Conservation (phyloP, 2,888 invertebrate species). For the Halictus ligatus region DNA sequence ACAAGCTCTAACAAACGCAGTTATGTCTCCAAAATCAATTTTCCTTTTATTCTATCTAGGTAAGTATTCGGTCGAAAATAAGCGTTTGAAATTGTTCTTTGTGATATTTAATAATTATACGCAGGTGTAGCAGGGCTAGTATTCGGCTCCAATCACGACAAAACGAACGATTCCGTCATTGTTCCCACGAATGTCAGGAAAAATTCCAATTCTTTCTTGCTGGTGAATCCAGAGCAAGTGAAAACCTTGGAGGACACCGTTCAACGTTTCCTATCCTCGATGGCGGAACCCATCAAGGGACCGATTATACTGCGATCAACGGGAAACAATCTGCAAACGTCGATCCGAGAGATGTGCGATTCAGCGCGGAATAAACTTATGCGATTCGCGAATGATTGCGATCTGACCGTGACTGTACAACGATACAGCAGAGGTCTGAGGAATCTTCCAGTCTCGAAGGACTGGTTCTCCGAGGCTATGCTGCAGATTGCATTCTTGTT, state of each 20-base stretch:
- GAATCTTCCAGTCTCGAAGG: slow-evolving; percentile 33
- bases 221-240: slow-evolving; percentile 54
- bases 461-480: slow-evolving; percentile 58
- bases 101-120: neutral
- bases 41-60: slow-evolving; percentile 37
- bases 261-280: slow-evolving; percentile 44
- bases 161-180: neutral
- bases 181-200: neutral
- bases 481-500: slow-evolving; percentile 52
- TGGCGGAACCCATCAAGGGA: slow-evolving; percentile 28
- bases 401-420: slow-evolving; percentile 29
- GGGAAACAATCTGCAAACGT: slow-evolving; percentile 16
- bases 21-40: slow-evolving; percentile 45
- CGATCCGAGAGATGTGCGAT: slow-evolving; percentile 48
- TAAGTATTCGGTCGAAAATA: slow-evolving; percentile 36
- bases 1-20: neutral
- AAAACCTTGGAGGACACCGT: slow-evolving; percentile 49
- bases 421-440: slow-evolving; percentile 12
- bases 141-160: neutral
- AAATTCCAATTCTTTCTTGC: slow-evolving; percentile 10
- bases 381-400: slow-evolving; percentile 45
- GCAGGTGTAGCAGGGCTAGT: neutral
- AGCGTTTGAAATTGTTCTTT: neutral
- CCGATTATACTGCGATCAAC: slow-evolving; percentile 41
- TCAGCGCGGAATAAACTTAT: slow-evolving; percentile 49